These are phyloP conservation scores for Pedetes capensis DNA, from an alignment of 2,113 vertebrate species.

Conservation along the genomic window DNA sequence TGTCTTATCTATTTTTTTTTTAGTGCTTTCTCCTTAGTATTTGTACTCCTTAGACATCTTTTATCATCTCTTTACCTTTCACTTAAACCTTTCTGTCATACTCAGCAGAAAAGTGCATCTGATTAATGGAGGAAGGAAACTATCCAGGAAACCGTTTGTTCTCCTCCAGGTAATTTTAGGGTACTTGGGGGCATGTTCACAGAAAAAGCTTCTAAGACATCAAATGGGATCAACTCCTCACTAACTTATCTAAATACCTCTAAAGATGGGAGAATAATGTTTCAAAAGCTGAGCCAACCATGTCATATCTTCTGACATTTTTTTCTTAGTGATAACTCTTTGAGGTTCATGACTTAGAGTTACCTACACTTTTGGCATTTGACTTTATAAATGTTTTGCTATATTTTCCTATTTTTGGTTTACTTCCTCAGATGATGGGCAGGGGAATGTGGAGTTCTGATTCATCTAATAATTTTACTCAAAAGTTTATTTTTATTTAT, in stretches of 20 bases:
- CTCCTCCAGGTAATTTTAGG: not conserved
- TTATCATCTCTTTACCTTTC: not conserved
- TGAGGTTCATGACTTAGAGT: not conserved
- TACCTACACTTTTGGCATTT: not conserved
- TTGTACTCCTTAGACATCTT: not conserved
- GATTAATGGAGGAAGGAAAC: fast-evolving
- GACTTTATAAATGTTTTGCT: not conserved
- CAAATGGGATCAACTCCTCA: not conserved
- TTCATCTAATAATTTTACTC: not conserved
- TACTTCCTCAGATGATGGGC: not conserved
- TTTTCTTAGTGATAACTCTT: not conserved
- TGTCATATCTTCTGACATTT: not conserved
- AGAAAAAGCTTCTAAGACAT: not conserved
- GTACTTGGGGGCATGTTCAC: not conserved
- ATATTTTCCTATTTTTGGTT: not conserved
- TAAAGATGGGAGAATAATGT: not conserved
- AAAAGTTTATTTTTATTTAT: not conserved
- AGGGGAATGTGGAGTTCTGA: not conserved
- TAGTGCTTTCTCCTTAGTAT: not conserved
- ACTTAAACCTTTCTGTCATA: not conserved
- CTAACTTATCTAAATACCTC: not conserved
- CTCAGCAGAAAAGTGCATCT: not conserved
- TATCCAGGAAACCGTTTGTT: not conserved
- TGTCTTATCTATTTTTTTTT: not conserved
- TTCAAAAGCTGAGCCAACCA: not conserved